These are phyloP conservation scores for Cataglyphis livida DNA, from an alignment of 2,888 invertebrate genomes.

Conservation along the genomic window DNA sequence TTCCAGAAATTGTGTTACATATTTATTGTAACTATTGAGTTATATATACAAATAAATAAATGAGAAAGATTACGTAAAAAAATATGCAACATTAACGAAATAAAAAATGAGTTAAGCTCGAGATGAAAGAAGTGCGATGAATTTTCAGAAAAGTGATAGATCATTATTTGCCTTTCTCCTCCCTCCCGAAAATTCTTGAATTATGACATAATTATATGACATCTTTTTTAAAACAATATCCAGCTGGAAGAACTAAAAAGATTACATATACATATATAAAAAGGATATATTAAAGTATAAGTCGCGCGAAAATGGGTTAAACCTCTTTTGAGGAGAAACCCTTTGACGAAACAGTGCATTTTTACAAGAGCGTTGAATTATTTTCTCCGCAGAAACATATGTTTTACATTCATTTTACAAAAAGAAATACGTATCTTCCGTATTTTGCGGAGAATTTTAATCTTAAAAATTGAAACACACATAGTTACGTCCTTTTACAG, in stretches of 20 bases:
- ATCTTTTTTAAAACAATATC: background rate
- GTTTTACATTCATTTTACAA: background rate
- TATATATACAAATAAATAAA: background rate
- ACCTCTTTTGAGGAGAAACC: background rate
- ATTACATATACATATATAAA: constrained; percentile 2
- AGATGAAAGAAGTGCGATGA: background rate
- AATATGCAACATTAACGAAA: background rate
- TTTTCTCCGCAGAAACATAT: background rate
- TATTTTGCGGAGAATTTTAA: background rate
- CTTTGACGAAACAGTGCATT: constrained; percentile 3
- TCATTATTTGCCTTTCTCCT: background rate
- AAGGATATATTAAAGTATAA: background rate
- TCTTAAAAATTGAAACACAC: background rate
- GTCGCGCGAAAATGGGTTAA: constrained; percentile 14
- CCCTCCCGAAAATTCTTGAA: background rate
- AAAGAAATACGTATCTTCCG: background rate
- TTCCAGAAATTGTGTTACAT: background rate
- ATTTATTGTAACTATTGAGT: background rate
- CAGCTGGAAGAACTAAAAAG: background rate
- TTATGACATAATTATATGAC: background rate
- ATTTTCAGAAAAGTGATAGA: background rate
- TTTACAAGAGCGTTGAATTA: background rate
- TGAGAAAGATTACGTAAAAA: background rate
- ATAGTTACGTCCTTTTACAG: background rate
- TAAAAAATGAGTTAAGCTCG: background rate